Evolutionary conservation across 2,888 invertebrate genomes (phyloP), one percentile per base, ranked within the genome.

Genomic region (Callyntrura guangdongensis): DNA sequence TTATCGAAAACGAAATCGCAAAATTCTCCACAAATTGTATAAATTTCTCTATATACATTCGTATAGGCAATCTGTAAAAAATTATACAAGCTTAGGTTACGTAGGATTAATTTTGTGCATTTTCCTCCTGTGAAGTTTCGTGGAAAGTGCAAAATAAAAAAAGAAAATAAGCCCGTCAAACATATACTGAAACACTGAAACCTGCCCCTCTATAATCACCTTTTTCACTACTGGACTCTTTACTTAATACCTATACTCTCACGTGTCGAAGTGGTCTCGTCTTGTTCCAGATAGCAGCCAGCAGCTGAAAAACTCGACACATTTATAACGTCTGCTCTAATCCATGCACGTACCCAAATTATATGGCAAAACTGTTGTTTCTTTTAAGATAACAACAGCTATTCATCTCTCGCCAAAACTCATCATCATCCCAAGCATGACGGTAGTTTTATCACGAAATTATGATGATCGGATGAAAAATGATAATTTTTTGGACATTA

Each of bases 401-500:
- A 36, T 36, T 17, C 17, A 69, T 84, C 53, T 53, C 49, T 53
- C 47, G 79, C 67, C 86, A 79, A 59, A 45, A 81, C 81, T 53
- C 11, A 64, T 87, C 49, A 87, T 81, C 79, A 79, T 81, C 49
- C 27, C 53, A 0, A 64, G 47, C 81, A 59, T 81, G 81, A 45
- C 20, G 81, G 45, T 61, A 12, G n/a, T 14, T 4, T 36, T 17
- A 17, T 20, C 17, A 11, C 17, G 59, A 27, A n/a, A n/a, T n/a
- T n/a, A n/a, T 47, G 61, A 77, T 45, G 81, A 59, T 45, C 59
- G 45, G 36, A 61, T 81, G 81, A 81, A 81, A 61, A 59, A 81
- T 61, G n/a, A 79, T 64, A 53, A 79, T 87, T 87, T 81, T 87
- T 79, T 87, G 86, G 86, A 79, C 36, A 87, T 87, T 87, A 87